Base-by-base conservation (phyloP, 2,797 vertebrate genomes). In the Hydrocynus forskahlii region DNA sequence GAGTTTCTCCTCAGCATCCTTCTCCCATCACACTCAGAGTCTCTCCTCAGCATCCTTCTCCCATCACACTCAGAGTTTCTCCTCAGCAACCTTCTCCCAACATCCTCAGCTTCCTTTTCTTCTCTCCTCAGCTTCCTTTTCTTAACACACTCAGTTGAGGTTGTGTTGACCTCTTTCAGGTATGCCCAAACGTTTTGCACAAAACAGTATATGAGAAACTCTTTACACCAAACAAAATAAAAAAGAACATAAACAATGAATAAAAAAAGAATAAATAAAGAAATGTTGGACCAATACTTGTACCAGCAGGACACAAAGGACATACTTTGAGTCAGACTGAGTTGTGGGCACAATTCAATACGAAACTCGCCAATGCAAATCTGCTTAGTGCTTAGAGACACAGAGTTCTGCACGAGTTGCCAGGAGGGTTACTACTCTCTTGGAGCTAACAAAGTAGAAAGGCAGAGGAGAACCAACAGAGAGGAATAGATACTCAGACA, bases 401-500 rank as follows among this genome's bases (percentile, higher is more conserved):
- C 8, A 19, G 40, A 38, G 64, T 50, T 60, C 55, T 48, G 62
- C 79, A 60, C 10, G 3, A 69, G 62, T 48, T 52, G 55, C 38
- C 2, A 9, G 40, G 55, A 19, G 3, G 12, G 4, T 40, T 38
- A 59, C 7, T 19, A n/a, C 52, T 73, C 29, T 73, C 52, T 19
- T 38, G 35, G 71, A 35, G 23, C 23, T 35, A 29, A 72, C 25
- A 54, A 72, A 72, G 69, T 25, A 72, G 17, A 35, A 40, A 62
- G 59, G 10, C n/a, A 75, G 6, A 35, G 16, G 5, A 1, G 14
- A 48, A 10, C 7, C 12, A 66, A 76, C 10, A 38, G 45, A 19
- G 29, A 63, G 38, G 69, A 40, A 63, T 76, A 84, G 79, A 84
- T 19, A 80, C 75, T 76, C 64, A 38, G 75, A 75, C 17, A 19